These are phyloP conservation scores for Noctua pronuba DNA, from an alignment of 2,888 invertebrate species.

Conservation along the genomic window DNA sequence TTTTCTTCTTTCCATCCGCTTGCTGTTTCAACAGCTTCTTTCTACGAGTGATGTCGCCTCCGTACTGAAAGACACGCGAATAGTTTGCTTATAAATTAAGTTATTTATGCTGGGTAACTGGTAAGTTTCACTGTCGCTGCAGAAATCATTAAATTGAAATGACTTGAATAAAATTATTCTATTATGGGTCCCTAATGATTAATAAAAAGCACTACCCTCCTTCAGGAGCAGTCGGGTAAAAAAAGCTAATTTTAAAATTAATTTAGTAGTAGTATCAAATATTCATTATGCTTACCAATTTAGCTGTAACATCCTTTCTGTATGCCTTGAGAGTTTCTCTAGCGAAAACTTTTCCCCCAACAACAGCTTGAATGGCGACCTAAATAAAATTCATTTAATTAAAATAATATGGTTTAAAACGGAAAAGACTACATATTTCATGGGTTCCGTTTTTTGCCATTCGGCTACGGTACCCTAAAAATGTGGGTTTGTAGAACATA, in stretches of 20 bases:
- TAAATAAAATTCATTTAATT: constrained; percentile 73
- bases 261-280: not conserved
- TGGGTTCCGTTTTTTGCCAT: too few relatives aligned
- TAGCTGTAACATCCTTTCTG: constrained; percentile 98
- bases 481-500: too few relatives aligned
- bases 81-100: not conserved
- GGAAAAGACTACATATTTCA: too few relatives aligned
- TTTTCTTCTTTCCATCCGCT: constrained; percentile 97
- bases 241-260: not conserved
- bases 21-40: constrained; percentile 97
- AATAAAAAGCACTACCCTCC: not conserved
- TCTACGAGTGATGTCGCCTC: constrained; percentile 97
- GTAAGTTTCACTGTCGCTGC: not conserved
- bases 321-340: constrained; percentile 96
- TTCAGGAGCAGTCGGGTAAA: not conserved
- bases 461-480: too few relatives aligned
- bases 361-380: constrained; percentile 96
- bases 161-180: not conserved
- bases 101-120: not conserved
- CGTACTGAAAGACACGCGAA: constrained; percentile 92
- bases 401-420: not conserved
- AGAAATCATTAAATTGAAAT: not conserved
- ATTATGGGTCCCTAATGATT: not conserved
- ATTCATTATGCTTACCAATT: constrained; percentile 92
- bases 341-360: constrained; percentile 94